Conservation (phyloP, 2,888 invertebrate genomes). For the Exephanes ischioxanthus region DNA sequence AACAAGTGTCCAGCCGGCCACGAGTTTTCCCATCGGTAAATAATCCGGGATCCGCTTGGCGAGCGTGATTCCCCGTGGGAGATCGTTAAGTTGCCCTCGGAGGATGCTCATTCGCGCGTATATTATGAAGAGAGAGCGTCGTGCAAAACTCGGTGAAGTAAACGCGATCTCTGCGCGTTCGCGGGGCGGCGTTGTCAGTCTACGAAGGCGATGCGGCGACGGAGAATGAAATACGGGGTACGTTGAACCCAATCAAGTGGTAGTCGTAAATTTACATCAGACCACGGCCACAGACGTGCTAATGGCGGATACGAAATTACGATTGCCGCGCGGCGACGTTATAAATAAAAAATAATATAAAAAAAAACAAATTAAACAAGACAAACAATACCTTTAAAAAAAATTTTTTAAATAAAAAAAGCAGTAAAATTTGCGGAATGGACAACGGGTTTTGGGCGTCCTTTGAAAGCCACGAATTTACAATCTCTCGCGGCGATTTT, state of each 20-base stretch:
- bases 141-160: background rate
- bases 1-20: background rate
- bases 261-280: conserved; percentile 84
- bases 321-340: conserved; percentile 58
- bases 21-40: conserved; percentile 6
- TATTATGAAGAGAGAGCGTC: conserved; percentile 16
- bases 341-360: conserved; percentile 11
- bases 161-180: conserved; percentile 15
- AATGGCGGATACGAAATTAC: conserved; percentile 82
- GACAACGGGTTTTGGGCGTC: conserved; percentile 24
- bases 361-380: conserved; percentile 12
- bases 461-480: conserved; percentile 14
- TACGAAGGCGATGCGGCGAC: conserved; percentile 39
- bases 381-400: background rate
- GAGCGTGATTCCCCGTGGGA: conserved; percentile 25
- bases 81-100: conserved; percentile 13
- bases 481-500: conserved; percentile 31
- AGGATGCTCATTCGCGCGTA: conserved; percentile 23
- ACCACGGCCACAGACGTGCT: conserved; percentile 78
- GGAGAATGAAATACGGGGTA: conserved; percentile 82
- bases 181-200: conserved; percentile 16
- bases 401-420: background rate
- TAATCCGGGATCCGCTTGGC: background rate
- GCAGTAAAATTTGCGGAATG: background rate
- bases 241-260: conserved; percentile 85